Base-by-base conservation (phyloP, 2,797 vertebrate genomes). In the Acomys russatus region DNA sequence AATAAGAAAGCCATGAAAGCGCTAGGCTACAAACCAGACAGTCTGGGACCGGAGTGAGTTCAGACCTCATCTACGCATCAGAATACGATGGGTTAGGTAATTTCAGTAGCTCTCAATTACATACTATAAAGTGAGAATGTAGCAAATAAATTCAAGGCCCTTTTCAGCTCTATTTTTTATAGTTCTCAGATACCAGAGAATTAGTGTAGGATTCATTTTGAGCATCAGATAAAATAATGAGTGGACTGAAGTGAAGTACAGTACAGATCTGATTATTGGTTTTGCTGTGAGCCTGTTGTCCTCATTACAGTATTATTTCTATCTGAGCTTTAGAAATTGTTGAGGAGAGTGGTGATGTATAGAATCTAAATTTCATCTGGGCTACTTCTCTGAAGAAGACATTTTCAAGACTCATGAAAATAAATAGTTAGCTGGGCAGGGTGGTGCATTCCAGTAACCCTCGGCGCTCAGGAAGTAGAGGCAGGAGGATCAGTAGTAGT, bases 141-240 rank as follows among this genome's bases (percentile, higher is more conserved):
- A 73, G n/a, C 82, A 84, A 70, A 95, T 90, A 92, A 85, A 70
- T 54, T 88, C 56, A 96, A 80, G n/a, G 3, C 1, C 9, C 6
- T n/a, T 38, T 91, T 84, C 9, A 91, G 59, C 4, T 76, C 64
- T 79, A 18, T 61, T 88, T 80, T 91, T 86, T 94, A 44, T 79
- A 78, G 86, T 89, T 89, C 63, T 91, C 80, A 87, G 8, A 20
- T 51, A 85, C 6, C 85, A 70, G 18, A 56, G 44, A 93, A 89
- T 89, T 56, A 80, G 56, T 93, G 54, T 23, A 71, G 66, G 17
- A 90, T 95, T 92, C 59, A 8, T 63, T 93, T 79, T 86, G 44
- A 84, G 30, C n/a, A 85, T 30, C 25, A 90, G 35, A 87, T 77
- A 80, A 90, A 96, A 88, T 80, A 49, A 89, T 25, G 88, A 44